Percentiles rank a stretch among this genome's conserved stretches.
These are phyloP conservation scores for Melipona quadrifasciata DNA, from an alignment of 1,140 invertebrate species.

Conservation along the genomic window DNA sequence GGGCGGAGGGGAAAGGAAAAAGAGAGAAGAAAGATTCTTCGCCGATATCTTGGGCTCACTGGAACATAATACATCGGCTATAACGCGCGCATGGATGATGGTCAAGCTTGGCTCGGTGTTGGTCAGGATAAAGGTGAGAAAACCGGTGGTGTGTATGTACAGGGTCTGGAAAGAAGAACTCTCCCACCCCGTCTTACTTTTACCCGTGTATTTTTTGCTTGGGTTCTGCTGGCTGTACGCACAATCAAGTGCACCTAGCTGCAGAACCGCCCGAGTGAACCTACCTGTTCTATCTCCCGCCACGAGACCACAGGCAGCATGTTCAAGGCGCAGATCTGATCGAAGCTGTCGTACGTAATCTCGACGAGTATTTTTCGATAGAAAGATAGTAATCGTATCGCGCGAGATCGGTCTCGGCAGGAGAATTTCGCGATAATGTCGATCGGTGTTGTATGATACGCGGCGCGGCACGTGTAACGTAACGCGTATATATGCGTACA, in stretches of 20 bases:
- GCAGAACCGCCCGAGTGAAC: neutral
- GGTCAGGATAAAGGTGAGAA: slow-evolving; percentile 50
- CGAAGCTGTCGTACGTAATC: slow-evolving; percentile 10
- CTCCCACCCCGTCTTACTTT: slow-evolving; percentile 56
- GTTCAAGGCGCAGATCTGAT: neutral
- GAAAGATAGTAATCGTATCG: neutral
- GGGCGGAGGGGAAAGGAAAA: neutral
- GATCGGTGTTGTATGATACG: neutral
- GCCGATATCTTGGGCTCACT: slow-evolving; percentile 11
- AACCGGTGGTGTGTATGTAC: slow-evolving; percentile 53
- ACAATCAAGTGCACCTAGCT: slow-evolving; percentile 18
- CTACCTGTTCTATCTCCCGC: neutral
- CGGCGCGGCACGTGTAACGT: neutral
- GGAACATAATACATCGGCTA: slow-evolving; percentile 42
- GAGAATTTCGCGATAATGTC: neutral
- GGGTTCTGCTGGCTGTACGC: slow-evolving; percentile 14
- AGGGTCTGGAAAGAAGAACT: slow-evolving; percentile 48
- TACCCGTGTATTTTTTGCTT: slow-evolving; percentile 44
- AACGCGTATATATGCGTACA: neutral
- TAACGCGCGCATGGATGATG: neutral
- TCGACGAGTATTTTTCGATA: slow-evolving; percentile 17
- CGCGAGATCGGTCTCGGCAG: neutral
- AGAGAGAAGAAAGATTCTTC: neutral
- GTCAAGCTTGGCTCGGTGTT: slow-evolving; percentile 7
- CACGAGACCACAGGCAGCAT: neutral